Conservation (phyloP, 2,113 vertebrate species). For the Rhadina sibilatrix region DNA sequence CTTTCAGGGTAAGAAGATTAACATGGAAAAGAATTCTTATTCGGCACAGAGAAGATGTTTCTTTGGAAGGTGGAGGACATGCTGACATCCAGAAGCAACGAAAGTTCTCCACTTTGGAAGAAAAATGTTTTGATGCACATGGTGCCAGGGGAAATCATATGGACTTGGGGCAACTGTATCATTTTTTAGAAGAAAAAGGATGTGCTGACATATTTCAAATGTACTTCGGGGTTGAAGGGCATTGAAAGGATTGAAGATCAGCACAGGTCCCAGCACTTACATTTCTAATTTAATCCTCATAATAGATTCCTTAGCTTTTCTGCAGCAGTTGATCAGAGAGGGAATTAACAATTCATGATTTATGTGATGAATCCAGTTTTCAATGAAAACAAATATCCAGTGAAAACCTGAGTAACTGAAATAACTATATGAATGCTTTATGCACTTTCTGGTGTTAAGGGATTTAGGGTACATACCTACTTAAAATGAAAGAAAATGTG, state of each 20-base stretch:
- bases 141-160: conserved; percentile 91
- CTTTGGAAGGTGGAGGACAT: conserved; percentile 65
- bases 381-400: background rate
- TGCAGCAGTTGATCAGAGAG: background rate
- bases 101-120: conserved; percentile 88
- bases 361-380: background rate
- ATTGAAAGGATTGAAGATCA: conserved; percentile 22
- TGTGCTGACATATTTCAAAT: conserved; percentile 91
- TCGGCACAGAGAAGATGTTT: conserved; percentile 90
- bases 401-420: background rate
- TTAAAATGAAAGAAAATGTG: background rate
- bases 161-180: conserved; percentile 96
- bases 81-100: conserved; percentile 59
- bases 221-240: conserved; percentile 81
- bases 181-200: conserved; percentile 85
- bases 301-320: background rate
- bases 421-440: background rate
- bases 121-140: conserved; percentile 86
- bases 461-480: background rate
- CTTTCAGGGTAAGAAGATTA: conserved; percentile 85
- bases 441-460: background rate
- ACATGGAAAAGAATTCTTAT: conserved; percentile 97
- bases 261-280: background rate
- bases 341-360: background rate
- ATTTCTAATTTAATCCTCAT: background rate